Base-by-base conservation (phyloP, 1,140 invertebrate species). In the Galleria mellonella region DNA sequence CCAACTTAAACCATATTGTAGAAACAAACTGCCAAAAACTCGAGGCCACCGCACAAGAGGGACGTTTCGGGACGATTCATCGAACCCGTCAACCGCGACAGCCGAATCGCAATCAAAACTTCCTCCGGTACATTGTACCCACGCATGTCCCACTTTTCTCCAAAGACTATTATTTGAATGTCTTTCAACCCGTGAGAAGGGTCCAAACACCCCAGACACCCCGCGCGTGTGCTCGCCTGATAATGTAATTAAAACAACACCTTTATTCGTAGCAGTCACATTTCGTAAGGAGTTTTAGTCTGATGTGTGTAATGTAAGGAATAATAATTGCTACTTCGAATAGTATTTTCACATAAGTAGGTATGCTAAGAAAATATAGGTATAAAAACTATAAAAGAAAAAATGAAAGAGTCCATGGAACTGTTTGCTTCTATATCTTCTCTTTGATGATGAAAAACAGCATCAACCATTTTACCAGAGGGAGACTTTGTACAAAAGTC, bases 221-320 rank as follows among this genome's bases (percentile, higher is more conserved):
- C 67, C 47, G 36, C 54, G 81, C 72, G 77, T 84, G 81, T 78
- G 73, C 68, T 54, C 38, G 46, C 51, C 63, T 72, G 81, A 84
- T 84, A 84, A 84, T 84, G 78, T 84, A 84, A 84, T 84, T 84
- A 84, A 84, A 83, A 83, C 74, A 83, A 83, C 81, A 84, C 81
- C 78, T 84, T 82, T 75, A 78, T 81, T 72, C 55, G 28, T 43
- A 58, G 50, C 55, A 64, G 64, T 69, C 68, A 67, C 70, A 68
- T 76, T 74, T 73, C 71, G 65, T 47, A 63, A 62, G 50, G 47
- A 74, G 63, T 47, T 73, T 71, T 63, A 42, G 40, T 54, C 53
- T 45, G 45, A 52, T 60, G 45, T 32, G 9, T 37, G 15, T 35
- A 17, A n/a, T 37, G 17, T 17, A 12, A 14, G 4, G n/a, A 37